Base-by-base conservation (phyloP, 2,888 invertebrate genomes). In the Zeuzera pyrina region DNA sequence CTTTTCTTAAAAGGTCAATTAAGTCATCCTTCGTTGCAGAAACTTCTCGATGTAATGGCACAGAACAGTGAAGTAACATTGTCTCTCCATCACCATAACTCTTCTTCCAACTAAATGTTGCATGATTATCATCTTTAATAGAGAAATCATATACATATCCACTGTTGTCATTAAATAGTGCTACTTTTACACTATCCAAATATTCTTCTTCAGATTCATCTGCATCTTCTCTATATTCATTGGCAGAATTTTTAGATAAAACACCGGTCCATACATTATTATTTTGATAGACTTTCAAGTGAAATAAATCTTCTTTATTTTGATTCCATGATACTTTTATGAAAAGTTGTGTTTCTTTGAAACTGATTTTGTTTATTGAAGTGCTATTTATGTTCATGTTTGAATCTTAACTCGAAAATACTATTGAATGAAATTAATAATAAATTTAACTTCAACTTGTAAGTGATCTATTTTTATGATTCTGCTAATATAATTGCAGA, bases 191-290 rank as follows among this genome's bases (percentile, higher is more conserved):
- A 38, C 63, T 61, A 3, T 30, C 37, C 13, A 35, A 41, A 43
- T 77, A 83, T 7, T 57, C 47, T 6, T 57, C 48, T 38, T 50
- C 47, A 10, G 36, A 47, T 39, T 72, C 69, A 7, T 57, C 51
- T 8, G 56, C 43, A 2, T 46, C 39, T 12, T 57, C 43, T 29
- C 51, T 45, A 31, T 55, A 61, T 29, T 48, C 38, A 34, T 53
- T 43, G 0, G 67, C 63, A 6, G 45, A 52, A 30, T 64, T 60
- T 3, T 48, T 46, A 2, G 68, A 52, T 43, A 56, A 74, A 15
- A 36, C 44, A 1, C 81, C 81, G 1, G 61, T 52, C 77, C 77
- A 76, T 36, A 49, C 49, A 2, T 42, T 44, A 8, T 52, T 44
- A 13, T 54, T 52, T 14, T 62, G 59, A 41, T 59, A 63, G 10